These are phyloP conservation scores for Podarcis cretensis DNA, from an alignment of 2,113 vertebrate species.

Conservation along the genomic window DNA sequence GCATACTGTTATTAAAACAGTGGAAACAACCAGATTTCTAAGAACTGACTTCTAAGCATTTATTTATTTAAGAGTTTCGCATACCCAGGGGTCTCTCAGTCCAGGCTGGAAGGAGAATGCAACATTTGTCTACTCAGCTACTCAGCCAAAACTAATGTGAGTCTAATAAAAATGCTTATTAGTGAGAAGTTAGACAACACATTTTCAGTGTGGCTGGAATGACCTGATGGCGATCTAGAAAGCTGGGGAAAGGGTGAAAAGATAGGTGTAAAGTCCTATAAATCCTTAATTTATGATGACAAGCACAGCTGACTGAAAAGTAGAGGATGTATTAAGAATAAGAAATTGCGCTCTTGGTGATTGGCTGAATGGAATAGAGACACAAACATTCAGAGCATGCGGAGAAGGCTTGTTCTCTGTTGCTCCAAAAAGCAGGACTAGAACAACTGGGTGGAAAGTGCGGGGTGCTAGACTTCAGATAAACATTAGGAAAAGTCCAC, in stretches of 20 bases:
- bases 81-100: background rate
- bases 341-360: no score
- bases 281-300: background rate
- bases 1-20: background rate
- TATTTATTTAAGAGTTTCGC: background rate
- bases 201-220: background rate
- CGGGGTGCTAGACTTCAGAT: no score
- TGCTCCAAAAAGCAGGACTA: no score
- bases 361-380: background rate
- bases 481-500: no score
- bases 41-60: background rate
- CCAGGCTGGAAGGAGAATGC: background rate
- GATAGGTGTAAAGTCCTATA: background rate
- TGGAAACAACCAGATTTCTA: background rate
- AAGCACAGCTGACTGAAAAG: background rate
- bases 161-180: background rate
- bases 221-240: background rate
- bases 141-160: background rate
- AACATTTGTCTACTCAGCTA: background rate
- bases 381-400: background rate
- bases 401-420: no score
- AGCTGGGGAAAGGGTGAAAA: background rate
- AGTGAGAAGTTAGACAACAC: background rate
- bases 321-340: background rate
- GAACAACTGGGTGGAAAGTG: no score